Percentiles rank a stretch among this genome's conserved stretches.
Conservation (phyloP, 35 echinoderm and acorn worm species). For the Lytechinus variegatus region DNA sequence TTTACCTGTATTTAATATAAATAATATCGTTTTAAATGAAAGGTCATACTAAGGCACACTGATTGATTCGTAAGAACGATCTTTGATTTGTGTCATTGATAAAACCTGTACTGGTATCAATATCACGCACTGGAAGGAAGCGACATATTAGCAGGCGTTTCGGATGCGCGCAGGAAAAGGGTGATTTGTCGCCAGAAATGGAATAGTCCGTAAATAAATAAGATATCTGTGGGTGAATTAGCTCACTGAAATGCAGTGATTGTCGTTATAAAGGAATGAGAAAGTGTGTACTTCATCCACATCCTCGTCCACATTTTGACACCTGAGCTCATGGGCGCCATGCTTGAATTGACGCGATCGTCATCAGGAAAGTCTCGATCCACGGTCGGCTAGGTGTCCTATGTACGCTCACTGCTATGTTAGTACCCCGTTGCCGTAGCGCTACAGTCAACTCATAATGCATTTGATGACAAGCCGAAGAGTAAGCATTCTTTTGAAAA, state of each 20-base stretch:
- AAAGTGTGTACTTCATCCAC: slow-evolving; percentile 8
- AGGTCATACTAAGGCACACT: background rate
- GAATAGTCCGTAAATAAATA: slow-evolving; percentile 40
- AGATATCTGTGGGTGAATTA: slow-evolving; percentile 35
- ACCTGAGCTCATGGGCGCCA: slow-evolving; percentile 17
- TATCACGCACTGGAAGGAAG: slow-evolving; percentile 4
- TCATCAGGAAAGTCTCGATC: slow-evolving; percentile 31
- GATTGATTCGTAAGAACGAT: slow-evolving; percentile 33
- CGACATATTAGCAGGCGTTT: background rate
- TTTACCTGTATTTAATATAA: background rate
- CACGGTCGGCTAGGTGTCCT: slow-evolving; percentile 6
- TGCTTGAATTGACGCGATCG: background rate
- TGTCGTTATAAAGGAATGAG: background rate
- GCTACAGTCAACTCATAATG: background rate
- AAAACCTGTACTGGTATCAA: background rate
- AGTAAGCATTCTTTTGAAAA: background rate
- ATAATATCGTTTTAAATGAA: slow-evolving; percentile 26
- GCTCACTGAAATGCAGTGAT: background rate
- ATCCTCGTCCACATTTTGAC: slow-evolving; percentile 6
- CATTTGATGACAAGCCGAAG: background rate
- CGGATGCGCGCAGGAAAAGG: slow-evolving; percentile 1
- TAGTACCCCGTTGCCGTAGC: slow-evolving; percentile 40
- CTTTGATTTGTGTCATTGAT: slow-evolving; percentile 26
- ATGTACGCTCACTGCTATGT: background rate
- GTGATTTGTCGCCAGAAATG: slow-evolving; percentile 28